Evolutionary conservation across 2,797 vertebrate species (phyloP), one percentile per base, ranked within the genome.

Genomic region (Gouania willdenowi): DNA sequence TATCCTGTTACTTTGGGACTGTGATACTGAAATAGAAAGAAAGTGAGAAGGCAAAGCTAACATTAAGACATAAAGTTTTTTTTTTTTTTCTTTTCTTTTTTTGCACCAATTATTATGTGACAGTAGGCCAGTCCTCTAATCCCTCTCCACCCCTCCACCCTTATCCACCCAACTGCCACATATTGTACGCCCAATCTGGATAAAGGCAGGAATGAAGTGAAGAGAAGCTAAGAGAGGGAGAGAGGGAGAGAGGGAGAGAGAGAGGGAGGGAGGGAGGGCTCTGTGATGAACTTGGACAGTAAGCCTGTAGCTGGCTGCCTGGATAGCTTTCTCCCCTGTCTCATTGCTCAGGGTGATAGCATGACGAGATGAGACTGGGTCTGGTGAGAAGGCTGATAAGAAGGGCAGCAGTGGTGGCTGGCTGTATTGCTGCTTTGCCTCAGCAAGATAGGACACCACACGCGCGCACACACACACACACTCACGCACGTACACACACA

Each of bases 311-410:
- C 65, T 63, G 61, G 71, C 57, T 71, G 71, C 56, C 72, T 68
- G 56, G 71, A 64, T 65, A 55, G 66, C 70, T 46, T 68, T 60
- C 68, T 61, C 72, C 72, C 67, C 73, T 66, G 81, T 84, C 78
- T 86, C 77, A 78, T 77, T 79, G 83, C 79, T 83, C 62, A 41
- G 78, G 73, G 71, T 75, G 81, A 83, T 81, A 80, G 76, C 79
- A 70, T 77, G 76, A 78, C 60, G 60, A 82, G 80, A 77, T 80
- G 77, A 83, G 81, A 57, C 67, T 51, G 67, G 53, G 57, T 68
- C 77, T 71, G 74, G 60, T 79, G 71, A 77, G 77, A 77, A 75
- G 65, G 62, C 75, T 81, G 83, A 84, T 82, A 84, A 83, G 75
- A 74, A 14, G 41, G 48, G 41, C 74, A 71, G 81, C 70, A 40